phyloP scores from a whole-genome alignment of 2,888 invertebrate species.

The Ephialtes manifestator region DNA sequence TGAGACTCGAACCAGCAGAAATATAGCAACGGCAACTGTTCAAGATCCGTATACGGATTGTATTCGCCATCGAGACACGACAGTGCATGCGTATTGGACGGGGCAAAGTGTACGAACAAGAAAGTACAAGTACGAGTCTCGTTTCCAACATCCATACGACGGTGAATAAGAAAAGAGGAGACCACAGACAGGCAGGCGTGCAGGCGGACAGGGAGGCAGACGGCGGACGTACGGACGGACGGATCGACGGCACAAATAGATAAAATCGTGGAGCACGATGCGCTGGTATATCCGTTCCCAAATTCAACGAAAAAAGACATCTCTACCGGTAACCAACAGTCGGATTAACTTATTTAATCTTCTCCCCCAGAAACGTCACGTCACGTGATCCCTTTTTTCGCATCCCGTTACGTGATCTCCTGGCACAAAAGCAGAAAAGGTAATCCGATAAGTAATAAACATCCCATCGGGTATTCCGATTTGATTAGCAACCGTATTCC shows the following conservation, averaged over 20 bases:
- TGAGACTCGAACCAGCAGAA: constrained; percentile 8
- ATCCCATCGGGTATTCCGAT: constrained; percentile 28
- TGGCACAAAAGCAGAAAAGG: background rate
- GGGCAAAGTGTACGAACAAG: background rate
- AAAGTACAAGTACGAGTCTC: constrained; percentile 7
- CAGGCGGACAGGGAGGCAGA: too few species aligned
- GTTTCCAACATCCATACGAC: constrained; percentile 28
- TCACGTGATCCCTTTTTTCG: constrained; percentile 21
- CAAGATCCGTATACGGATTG: background rate
- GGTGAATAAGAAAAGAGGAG: constrained; percentile 64
- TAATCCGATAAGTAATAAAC: constrained; percentile 53
- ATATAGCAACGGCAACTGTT: background rate
- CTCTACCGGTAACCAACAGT: constrained; percentile 13
- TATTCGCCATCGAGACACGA: constrained; percentile 20
- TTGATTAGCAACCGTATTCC: constrained; percentile 28
- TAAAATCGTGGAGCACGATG: constrained; percentile 42
- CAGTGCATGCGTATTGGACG: constrained; percentile 14
- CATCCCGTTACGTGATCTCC: constrained; percentile 7
- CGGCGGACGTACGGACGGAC: too few species aligned
- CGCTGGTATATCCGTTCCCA: constrained; percentile 6
- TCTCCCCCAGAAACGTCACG: constrained; percentile 38
- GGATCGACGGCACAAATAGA: background rate
- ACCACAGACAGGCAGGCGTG: constrained; percentile 39
- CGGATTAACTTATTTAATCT: constrained; percentile 69
- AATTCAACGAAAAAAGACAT: constrained; percentile 3